Base-by-base conservation (phyloP, 2,888 invertebrate genomes). In the Hirtodrosophila histrioides region DNA sequence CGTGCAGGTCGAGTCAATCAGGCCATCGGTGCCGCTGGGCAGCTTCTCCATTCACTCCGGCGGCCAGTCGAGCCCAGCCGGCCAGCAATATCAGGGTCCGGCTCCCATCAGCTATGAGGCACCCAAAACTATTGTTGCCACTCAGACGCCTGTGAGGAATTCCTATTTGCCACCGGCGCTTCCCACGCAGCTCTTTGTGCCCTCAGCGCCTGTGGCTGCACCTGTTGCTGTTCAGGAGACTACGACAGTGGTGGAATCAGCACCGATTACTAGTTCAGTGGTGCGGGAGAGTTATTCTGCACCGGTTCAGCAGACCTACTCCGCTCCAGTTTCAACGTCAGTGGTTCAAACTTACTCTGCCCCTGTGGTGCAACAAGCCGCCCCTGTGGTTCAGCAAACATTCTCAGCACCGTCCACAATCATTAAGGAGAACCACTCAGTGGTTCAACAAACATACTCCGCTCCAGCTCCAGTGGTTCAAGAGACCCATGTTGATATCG, bases 1-100 rank as follows among this genome's bases (percentile, higher is more conserved):
- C 33, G 49, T 62, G 2, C 70, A 75, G 35, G 62, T 89, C 17
- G 86, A 88, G 54, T 88, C 89, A 7, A 87, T 89, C 11, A 65
- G 36, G 8, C 75, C 85, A 11, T 85, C 90, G 0, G 65, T 89
- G 4, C 70, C 84, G 0, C 23, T 90, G 35, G 89, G 79, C 43
- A 90, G 86, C 65, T 89, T 88, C 45, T 66, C 83, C 7, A 45
- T 90, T 24, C 75, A 75, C 5, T 57, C 67, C 4, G 63, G 43
- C 4, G 62, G 56, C 5, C 71, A 78, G 17, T n/a, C 29, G 9
- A 33, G 24, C 17, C 12, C 40, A n/a, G 23, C 51, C 3, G 29
- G 39, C 9, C 69, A 77, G 35, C 67, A 71, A 8, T 37, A 27
- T 35, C 55, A 50, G 17, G 29, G 46, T 12, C 43, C 69, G 0